Percentiles rank a stretch among this genome's conserved stretches.
Conservation (phyloP, 2,797 vertebrate species). For the Diglossa cyanea region DNA sequence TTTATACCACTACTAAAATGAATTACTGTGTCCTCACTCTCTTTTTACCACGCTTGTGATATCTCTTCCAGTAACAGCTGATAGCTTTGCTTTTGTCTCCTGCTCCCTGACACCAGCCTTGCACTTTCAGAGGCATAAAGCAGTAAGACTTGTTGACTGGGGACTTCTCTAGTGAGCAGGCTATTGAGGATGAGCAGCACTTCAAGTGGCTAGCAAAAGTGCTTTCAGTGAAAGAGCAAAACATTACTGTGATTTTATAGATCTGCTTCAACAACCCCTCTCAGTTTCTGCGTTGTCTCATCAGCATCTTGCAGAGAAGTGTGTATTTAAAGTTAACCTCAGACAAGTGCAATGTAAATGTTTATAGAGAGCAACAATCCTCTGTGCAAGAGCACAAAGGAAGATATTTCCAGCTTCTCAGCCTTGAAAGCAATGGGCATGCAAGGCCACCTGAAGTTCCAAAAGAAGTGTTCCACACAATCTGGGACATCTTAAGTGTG, state of each 20-base stretch:
- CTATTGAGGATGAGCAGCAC: constrained; percentile 51
- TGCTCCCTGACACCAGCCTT: constrained; percentile 38
- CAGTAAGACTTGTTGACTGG: background rate
- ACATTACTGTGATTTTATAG: background rate
- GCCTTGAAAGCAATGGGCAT: background rate
- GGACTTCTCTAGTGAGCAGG: constrained; percentile 20
- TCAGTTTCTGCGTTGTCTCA: background rate
- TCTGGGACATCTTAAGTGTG: background rate
- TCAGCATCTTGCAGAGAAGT: background rate
- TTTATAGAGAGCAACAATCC: background rate
- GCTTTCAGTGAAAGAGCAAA: constrained; percentile 34
- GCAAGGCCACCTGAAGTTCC: background rate
- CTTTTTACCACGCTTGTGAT: background rate
- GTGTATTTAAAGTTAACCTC: background rate
- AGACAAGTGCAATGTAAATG: background rate
- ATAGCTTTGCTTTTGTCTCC: constrained; percentile 12
- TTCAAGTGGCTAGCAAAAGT: constrained; percentile 60
- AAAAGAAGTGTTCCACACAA: background rate
- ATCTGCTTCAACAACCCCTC: background rate
- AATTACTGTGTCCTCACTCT: background rate
- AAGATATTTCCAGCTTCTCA: background rate
- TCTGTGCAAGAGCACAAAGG: background rate
- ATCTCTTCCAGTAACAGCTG: background rate
- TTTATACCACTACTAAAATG: background rate
- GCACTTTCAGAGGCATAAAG: constrained; percentile 22